These are phyloP conservation scores for Phocoena phocoena DNA, from an alignment of 2,113 vertebrate genomes.

Conservation along the genomic window DNA sequence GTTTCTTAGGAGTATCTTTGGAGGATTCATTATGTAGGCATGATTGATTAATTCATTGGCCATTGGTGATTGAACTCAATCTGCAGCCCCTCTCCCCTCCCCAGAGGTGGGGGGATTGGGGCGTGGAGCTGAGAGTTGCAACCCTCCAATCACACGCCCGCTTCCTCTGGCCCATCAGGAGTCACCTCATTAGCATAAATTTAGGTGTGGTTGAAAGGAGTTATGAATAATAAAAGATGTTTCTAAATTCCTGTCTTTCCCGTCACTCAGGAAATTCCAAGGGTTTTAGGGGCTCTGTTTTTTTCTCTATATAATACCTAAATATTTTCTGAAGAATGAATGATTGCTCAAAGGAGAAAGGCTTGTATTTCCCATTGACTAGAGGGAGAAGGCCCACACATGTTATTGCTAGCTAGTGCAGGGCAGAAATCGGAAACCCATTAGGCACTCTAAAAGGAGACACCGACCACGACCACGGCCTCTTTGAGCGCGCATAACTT, in stretches of 20 bases:
- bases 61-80: background rate
- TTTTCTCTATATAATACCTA: no score
- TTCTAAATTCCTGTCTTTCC: background rate
- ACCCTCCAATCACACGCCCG: rapidly evolving
- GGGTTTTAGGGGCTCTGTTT: background rate
- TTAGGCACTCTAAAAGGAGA: background rate
- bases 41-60: background rate
- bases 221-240: background rate
- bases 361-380: background rate
- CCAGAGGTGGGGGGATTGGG: background rate
- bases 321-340: background rate
- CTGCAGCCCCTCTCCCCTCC: background rate
- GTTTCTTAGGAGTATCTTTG: background rate
- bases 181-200: background rate
- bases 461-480: no score
- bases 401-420: background rate
- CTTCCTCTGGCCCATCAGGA: background rate
- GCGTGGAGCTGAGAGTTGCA: background rate
- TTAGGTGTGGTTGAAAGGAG: background rate
- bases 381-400: background rate
- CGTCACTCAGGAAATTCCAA: background rate
- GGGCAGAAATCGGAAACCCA: background rate
- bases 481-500: background rate
- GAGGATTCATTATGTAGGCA: background rate
- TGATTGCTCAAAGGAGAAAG: background rate